A percentile compares a stretch with the other conserved stretches of the same genome.
phyloP scores from a whole-genome alignment of 2,797 vertebrate genomes.

The Chaunax sp. region DNA sequence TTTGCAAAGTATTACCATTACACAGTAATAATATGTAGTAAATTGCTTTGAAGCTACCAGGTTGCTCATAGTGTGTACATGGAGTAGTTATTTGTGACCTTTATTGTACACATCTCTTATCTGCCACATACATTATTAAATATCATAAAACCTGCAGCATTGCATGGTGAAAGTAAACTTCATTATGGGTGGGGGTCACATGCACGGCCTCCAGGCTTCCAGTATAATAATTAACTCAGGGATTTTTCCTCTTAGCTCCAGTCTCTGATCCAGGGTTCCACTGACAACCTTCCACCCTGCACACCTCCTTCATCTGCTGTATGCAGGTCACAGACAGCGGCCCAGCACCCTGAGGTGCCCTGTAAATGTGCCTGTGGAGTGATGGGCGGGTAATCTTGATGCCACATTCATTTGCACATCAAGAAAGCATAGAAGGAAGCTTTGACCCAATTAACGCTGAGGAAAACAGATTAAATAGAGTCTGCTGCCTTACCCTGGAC shows the following conservation, averaged over 20 bases:
- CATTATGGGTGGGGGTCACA: slow-evolving; percentile 59
- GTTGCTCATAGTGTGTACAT: slow-evolving; percentile 5
- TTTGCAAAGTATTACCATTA: not conserved
- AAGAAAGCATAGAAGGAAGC: slow-evolving; percentile 73
- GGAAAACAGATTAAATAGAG: slow-evolving; percentile 72
- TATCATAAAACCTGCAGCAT: slow-evolving; percentile 36
- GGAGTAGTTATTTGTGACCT: slow-evolving; percentile 44
- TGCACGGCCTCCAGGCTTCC: slow-evolving; percentile 63
- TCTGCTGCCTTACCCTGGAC: slow-evolving; percentile 64
- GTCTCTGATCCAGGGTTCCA: slow-evolving; percentile 68
- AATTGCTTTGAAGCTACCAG: not conserved
- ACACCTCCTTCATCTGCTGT: slow-evolving; percentile 60
- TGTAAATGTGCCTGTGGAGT: slow-evolving; percentile 76
- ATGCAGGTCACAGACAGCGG: slow-evolving; percentile 75
- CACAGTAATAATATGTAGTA: not conserved
- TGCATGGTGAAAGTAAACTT: slow-evolving; percentile 61
- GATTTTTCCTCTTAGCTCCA: slow-evolving; percentile 43
- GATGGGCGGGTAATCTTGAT: slow-evolving; percentile 67
- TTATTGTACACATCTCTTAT: slow-evolving; percentile 44
- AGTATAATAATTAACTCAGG: slow-evolving; percentile 58
- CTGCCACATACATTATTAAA: slow-evolving; percentile 53
- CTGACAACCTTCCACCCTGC: slow-evolving; percentile 63
- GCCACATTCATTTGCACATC: slow-evolving; percentile 81
- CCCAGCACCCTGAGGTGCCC: slow-evolving; percentile 78
- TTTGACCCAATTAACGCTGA: slow-evolving; percentile 82